Conservation (phyloP, 1,140 invertebrate genomes). For the Hylaeus anthracinus region DNA sequence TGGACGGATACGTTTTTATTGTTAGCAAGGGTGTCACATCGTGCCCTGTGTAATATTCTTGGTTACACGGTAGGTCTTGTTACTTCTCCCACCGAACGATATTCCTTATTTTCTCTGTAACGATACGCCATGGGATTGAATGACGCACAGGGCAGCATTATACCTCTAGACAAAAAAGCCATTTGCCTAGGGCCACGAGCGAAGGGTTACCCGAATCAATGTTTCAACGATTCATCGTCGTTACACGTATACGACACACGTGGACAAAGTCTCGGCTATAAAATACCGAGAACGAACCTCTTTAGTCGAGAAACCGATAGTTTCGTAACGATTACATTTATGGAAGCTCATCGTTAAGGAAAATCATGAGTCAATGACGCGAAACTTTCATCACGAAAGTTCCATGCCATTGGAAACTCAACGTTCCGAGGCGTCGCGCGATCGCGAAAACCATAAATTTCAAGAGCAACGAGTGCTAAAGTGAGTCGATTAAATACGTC, state of each 20-base stretch:
- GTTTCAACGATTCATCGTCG: too few relatives aligned
- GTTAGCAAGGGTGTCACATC: slow-evolving; percentile 35
- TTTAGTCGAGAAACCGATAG: too few relatives aligned
- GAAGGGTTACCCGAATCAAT: too few relatives aligned
- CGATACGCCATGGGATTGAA: not conserved
- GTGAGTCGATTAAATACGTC: slow-evolving; percentile 19
- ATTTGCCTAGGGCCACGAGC: too few relatives aligned
- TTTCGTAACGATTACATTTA: too few relatives aligned
- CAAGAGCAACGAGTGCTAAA: not conserved
- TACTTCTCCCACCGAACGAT: not conserved
- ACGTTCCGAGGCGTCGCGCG: not conserved
- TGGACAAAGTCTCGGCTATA: too few relatives aligned
- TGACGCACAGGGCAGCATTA: too few relatives aligned
- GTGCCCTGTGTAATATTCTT: not conserved
- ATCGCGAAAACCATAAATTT: slow-evolving; percentile 27
- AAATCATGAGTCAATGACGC: not conserved
- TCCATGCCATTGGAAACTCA: not conserved
- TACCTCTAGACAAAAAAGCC: too few relatives aligned
- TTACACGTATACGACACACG: too few relatives aligned
- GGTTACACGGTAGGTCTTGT: not conserved
- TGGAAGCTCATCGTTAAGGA: not conserved
- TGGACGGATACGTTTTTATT: slow-evolving; percentile 30
- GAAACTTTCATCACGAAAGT: too few relatives aligned
- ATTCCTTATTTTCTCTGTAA: not conserved
- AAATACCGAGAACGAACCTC: too few relatives aligned